Base-by-base conservation (phyloP, 2,888 invertebrate species). In the Agrochola lychnidis region DNA sequence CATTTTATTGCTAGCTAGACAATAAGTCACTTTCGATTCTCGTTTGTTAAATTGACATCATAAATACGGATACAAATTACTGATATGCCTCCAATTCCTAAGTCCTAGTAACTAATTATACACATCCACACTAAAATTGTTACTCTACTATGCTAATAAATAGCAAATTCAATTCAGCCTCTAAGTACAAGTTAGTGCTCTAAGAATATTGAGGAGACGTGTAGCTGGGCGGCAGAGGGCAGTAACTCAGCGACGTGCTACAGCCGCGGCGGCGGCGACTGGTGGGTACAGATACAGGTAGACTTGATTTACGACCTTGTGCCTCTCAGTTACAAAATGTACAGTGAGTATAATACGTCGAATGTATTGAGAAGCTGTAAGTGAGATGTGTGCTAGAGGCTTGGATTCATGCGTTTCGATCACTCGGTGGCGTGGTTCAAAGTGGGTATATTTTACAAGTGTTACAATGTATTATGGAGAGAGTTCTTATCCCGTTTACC, bases 391-490 rank as follows among this genome's bases (percentile, higher is more conserved):
- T 95, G 95, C 96, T 95, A 94, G 96, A 96, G 96, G 95, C 95
- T 95, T 94, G 94, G 95, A 94, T 94, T 94, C 96, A 96, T 96
- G 96, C 96, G 96, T 92, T 94, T 96, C 96, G 93, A 95, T 96
- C 96, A 96, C 96, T 96, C 96, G 96, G 96, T 96, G 96, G 96
- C 96, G 96, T 97, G 97, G 96, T 96, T 94, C 94, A 93, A 94
- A 94, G 94, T 94, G 93, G 93, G 89, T 93, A 90, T 93, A 94
- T 93, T 93, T 91, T 95, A 96, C 95, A 95, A 94, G 96, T 96
- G 95, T 95, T 89, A 88, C 87, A 90, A 95, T 94, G 95, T 95
- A 90, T 88, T 92, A 94, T 94, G 94, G 92, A 88, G 89, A 92
- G 93, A 94, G 92, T 93, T 93, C 90, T 90, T 91, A 89, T 91